Evolutionary conservation across 2,113 vertebrate species (phyloP).

Genomic region (Brachyhypopomus gauderio): DNA sequence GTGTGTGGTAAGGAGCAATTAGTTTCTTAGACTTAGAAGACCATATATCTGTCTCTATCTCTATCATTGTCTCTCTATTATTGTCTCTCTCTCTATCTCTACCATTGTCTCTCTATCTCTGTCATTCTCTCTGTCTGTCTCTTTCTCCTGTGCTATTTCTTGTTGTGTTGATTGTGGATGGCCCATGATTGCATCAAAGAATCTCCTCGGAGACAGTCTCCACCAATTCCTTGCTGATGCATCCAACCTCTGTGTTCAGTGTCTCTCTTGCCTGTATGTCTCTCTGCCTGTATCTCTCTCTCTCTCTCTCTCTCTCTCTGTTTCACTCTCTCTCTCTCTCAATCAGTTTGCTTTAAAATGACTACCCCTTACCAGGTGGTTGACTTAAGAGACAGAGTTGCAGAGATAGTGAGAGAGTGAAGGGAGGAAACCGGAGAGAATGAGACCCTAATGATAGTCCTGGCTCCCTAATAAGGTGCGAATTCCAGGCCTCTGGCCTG

Average conservation of each 20-base stretch:
- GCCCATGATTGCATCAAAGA: slow-evolving; percentile 10
- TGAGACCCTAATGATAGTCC: slow-evolving; percentile 61
- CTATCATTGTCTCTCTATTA: background rate
- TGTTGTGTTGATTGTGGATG: slow-evolving; percentile 8
- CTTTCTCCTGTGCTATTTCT: background rate
- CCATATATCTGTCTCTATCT: background rate
- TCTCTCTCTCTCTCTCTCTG: slow-evolving; percentile 11
- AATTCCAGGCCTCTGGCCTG: slow-evolving; percentile 64
- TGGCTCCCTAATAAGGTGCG: slow-evolving; percentile 64
- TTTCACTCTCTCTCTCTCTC: background rate
- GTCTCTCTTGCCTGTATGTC: slow-evolving; percentile 32
- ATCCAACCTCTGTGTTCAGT: slow-evolving; percentile 29
- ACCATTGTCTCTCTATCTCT: too few species aligned
- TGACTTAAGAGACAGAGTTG: slow-evolving; percentile 33
- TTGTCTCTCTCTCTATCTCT: background rate
- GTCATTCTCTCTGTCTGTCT: background rate
- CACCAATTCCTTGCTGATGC: background rate
- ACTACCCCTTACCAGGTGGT: slow-evolving; percentile 3
- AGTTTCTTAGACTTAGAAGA: too few species aligned
- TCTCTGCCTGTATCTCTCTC: slow-evolving; percentile 37
- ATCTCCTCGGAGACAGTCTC: background rate
- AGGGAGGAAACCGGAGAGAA: slow-evolving; percentile 41
- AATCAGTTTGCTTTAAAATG: slow-evolving; percentile 31
- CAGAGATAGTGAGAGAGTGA: slow-evolving; percentile 42
- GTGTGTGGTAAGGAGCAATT: too few species aligned